Percentiles rank a stretch among this genome's conserved stretches.
These are phyloP conservation scores for Trinectes maculatus DNA, from an alignment of 2,113 vertebrate genomes.

Conservation along the genomic window DNA sequence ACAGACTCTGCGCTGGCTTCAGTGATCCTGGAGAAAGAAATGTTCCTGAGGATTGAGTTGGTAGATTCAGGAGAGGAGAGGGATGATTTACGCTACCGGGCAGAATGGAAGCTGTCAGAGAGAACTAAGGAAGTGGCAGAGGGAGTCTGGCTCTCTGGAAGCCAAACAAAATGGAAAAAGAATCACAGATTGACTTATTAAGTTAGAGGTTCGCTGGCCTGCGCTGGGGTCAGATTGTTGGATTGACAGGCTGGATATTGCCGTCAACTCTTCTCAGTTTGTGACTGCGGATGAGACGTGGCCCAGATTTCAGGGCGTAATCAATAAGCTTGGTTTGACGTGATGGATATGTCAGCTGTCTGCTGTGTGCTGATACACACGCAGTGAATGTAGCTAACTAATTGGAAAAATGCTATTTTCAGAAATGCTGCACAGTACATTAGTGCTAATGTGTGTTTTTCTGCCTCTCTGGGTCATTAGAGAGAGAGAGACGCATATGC, in stretches of 20 bases:
- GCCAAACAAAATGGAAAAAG: neutral
- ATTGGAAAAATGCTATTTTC: constrained; percentile 60
- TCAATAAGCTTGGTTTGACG: constrained; percentile 35
- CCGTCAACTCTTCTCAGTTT: constrained; percentile 25
- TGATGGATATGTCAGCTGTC: constrained; percentile 31
- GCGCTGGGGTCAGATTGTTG: constrained; percentile 14
- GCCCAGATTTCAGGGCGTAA: constrained; percentile 44
- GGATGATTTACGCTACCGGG: constrained; percentile 67
- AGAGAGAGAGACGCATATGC: constrained; percentile 49
- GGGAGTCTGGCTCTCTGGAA: constrained; percentile 71
- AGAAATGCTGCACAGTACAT: constrained; percentile 14
- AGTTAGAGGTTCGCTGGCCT: constrained; percentile 29
- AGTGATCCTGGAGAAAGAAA: constrained; percentile 68
- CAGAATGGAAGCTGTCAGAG: constrained; percentile 76
- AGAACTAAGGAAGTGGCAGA: constrained; percentile 68
- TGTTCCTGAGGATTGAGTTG: constrained; percentile 72
- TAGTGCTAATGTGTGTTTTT: constrained; percentile 51
- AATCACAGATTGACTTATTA: constrained; percentile 43
- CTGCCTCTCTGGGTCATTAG: constrained; percentile 40
- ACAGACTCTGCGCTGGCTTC: constrained; percentile 50
- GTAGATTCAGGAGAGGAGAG: constrained; percentile 52
- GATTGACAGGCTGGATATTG: constrained; percentile 7
- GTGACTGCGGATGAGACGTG: constrained; percentile 47
- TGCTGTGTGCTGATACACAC: constrained; percentile 28
- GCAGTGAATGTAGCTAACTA: constrained; percentile 42